phyloP scores from a whole-genome alignment of 2,888 invertebrate species.

The Apotomis capreana region DNA sequence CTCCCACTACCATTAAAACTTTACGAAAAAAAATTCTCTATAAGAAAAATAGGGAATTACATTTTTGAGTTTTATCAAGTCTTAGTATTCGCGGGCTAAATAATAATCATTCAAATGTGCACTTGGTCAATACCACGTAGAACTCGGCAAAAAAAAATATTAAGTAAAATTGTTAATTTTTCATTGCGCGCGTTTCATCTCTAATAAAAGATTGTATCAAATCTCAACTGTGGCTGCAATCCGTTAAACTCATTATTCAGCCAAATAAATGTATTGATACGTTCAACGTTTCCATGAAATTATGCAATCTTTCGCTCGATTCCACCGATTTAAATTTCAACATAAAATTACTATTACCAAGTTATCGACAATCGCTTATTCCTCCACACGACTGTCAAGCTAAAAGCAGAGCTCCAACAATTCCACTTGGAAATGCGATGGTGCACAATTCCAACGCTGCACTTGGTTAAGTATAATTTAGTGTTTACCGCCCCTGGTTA shows the following conservation, averaged over 20 bases:
- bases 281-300: not conserved
- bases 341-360: not conserved
- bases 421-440: conserved; percentile 6
- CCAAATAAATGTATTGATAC: not conserved
- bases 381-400: not conserved
- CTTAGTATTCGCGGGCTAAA: too few species aligned
- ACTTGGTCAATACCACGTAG: too few species aligned
- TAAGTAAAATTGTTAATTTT: too few species aligned
- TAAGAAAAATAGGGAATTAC: too few species aligned
- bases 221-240: not conserved
- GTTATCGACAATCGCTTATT: not conserved
- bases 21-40: too few species aligned
- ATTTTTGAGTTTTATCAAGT: too few species aligned
- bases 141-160: too few species aligned
- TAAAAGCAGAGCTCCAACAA: conserved; percentile 2
- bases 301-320: not conserved
- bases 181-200: too few species aligned
- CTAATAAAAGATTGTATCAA: not conserved
- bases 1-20: too few species aligned
- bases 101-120: too few species aligned
- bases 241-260: not conserved
- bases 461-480: conserved; percentile 36
- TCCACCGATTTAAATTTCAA: not conserved
- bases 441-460: conserved; percentile 8
- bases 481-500: conserved; percentile 33